A percentile compares a stretch with the other conserved stretches of the same genome.
phyloP scores from a whole-genome alignment of 2,797 vertebrate species.

The Nothura maculosa region DNA sequence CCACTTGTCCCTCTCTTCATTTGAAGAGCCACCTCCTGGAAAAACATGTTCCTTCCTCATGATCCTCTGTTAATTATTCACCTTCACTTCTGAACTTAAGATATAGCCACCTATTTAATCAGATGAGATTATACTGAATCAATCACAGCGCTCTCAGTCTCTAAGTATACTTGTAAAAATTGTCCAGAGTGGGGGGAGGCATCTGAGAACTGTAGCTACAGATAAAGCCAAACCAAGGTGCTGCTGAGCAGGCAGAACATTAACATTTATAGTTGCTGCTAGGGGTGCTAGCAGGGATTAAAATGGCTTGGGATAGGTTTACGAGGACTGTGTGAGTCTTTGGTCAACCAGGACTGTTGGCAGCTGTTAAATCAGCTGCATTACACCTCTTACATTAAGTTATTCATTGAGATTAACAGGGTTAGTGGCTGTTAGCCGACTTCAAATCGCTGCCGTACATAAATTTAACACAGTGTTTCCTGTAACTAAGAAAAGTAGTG shows the following conservation, averaged over 20 bases:
- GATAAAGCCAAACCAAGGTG: neutral
- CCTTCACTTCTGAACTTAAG: neutral
- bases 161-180: neutral
- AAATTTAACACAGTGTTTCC: neutral
- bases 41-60: neutral
- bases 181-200: neutral
- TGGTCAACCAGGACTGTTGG: neutral
- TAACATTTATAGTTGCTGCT: neutral
- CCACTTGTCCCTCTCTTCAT: rapidly evolving
- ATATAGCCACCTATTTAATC: neutral
- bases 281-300: neutral
- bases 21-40: neutral
- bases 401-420: conserved; percentile 39
- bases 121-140: neutral
- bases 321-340: conserved; percentile 9
- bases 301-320: neutral
- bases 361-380: conserved; percentile 37
- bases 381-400: conserved; percentile 16
- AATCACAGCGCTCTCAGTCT: rapidly evolving
- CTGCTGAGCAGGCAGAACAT: neutral
- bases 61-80: neutral
- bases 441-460: neutral
- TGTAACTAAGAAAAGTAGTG: neutral
- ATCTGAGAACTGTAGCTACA: neutral
- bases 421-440: neutral